Evolutionary conservation across 2,113 vertebrate genomes (phyloP), one percentile per base, ranked within the genome.

Genomic region (Saimiri boliviensis): DNA sequence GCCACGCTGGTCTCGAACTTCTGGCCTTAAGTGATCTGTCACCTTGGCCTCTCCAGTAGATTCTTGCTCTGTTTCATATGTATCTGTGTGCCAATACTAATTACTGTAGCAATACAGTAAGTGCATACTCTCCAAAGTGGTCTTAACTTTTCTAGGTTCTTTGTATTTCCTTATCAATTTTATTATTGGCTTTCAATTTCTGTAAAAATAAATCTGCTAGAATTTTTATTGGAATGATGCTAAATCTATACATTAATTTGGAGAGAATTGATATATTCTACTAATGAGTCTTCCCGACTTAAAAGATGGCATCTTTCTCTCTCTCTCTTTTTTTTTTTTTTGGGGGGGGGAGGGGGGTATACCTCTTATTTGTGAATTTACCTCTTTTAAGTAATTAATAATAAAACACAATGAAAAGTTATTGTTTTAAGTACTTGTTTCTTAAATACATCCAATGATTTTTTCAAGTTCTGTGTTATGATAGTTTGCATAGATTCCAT

Each of bases 151-250:
- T 86, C 71, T 86, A 77, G 37, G 25, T 37, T 60, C 47, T 93
- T 89, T 86, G 49, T 23, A 86, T 52, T 86, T 89, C 32, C 19
- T 93, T 91, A 40, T 71, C 83, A 45, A 70, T 94, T 91, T 89
- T 79, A 88, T 6, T 74, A 71, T 84, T 9, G 70, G 19, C 49
- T 91, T 2, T 89, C 20, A 17, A 20, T 88, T 74, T 83, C 12
- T 6, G 37, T 86, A 37, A 80, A 86, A 89, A 63, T 20, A 93
- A 94, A 94, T 80, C 35, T 47, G 19, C 47, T 66, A 88, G 35
- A 10, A 89, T 93, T 90, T 87, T 89, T 96, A 63, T 54, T 87
- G 49, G 63, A 83, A 68, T 96, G 32, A 17, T 60, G 27, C 68
- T 82, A 76, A 83, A 49, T 79, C 13, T 56, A 12, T 83, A 35